Base-by-base conservation (phyloP, 2,888 invertebrate species). In the Psylliodes chrysocephalus region DNA sequence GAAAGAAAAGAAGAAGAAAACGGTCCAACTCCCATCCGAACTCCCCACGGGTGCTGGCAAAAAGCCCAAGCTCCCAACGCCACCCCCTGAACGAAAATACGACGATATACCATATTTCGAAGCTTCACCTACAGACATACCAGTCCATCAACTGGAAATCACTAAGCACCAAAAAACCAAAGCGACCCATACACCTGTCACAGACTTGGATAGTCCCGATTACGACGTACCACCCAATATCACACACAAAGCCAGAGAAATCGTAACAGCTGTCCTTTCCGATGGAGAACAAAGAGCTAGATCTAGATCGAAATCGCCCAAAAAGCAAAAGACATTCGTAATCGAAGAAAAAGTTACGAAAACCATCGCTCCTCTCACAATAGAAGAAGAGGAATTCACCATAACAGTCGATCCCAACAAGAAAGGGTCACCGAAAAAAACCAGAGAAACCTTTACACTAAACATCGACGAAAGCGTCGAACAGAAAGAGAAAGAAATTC, bases 31-130 rank as follows among this genome's bases (percentile, higher is more conserved):
- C 64, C 75, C 76, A 5, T 71, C 73, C n/a, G 74, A 77, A 61
- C 51, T 66, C 17, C 75, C 75, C 10, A 22, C 46, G 6, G 46
- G 46, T 1, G 19, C 14, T 14, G 22, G 8, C 6, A 71, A 73
- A 61, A 82, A 81, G 71, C 78, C 80, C 3, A 80, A 78, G 71
- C 55, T 79, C 46, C 77, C 79, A 15, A 81, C 80, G 15, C 80
- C 81, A 8, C 67, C 72, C 10, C 67, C 73, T 52, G 75, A 73
- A 55, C 72, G 71, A 6, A 77, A 78, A 67, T 76, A 77, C 42
- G 77, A 72, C 7, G 76, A 78, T 65, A 81, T 82, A 47, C 81
- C 82, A 0, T 82, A 73, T 67, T 76, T 77, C 35, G 82, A 82
- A 73, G 69, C 75, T 15, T 77, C 75, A 14, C 74, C 75, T 7